Percentiles rank a stretch among this genome's conserved stretches.
Evolutionary conservation across 2,797 vertebrate species (phyloP).

Genomic region (Tangara arthus): DNA sequence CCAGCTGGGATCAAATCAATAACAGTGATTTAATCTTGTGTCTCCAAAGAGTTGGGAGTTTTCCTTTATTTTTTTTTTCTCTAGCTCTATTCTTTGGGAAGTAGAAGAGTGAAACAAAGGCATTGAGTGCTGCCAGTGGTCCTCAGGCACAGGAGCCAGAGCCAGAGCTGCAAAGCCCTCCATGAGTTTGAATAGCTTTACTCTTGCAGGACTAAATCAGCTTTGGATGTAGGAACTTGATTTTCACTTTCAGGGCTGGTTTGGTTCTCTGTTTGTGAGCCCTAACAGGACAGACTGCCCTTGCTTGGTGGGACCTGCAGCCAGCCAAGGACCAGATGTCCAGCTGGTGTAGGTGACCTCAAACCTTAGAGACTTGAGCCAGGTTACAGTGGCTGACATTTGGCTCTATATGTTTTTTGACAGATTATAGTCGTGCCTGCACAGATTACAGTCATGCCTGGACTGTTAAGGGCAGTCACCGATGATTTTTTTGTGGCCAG

Average conservation of each 20-base stretch:
- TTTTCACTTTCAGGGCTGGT: neutral
- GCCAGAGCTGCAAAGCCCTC: neutral
- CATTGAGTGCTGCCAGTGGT: slow-evolving; percentile 4
- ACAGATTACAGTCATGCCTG: neutral
- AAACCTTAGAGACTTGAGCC: neutral
- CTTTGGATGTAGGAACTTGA: neutral
- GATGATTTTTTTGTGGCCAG: neutral
- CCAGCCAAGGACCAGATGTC: neutral
- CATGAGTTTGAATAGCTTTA: neutral
- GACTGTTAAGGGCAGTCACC: neutral
- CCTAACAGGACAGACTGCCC: neutral
- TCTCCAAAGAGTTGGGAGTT: neutral
- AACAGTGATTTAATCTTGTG: slow-evolving; percentile 7
- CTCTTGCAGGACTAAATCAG: neutral
- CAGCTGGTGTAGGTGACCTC: neutral
- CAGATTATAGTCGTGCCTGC: neutral
- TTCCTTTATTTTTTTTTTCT: neutral
- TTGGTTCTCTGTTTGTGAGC: neutral
- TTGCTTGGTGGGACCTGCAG: neutral
- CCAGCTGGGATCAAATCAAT: slow-evolving; percentile 34
- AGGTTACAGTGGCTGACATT: neutral
- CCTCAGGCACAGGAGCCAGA: neutral
- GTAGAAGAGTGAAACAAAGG: slow-evolving; percentile 20
- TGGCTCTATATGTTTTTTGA: neutral
- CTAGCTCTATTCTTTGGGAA: slow-evolving; percentile 18